These are phyloP conservation scores for Hippasteria phrygiana DNA, from an alignment of 53 echinoderm and acorn worm species.

Conservation along the genomic window DNA sequence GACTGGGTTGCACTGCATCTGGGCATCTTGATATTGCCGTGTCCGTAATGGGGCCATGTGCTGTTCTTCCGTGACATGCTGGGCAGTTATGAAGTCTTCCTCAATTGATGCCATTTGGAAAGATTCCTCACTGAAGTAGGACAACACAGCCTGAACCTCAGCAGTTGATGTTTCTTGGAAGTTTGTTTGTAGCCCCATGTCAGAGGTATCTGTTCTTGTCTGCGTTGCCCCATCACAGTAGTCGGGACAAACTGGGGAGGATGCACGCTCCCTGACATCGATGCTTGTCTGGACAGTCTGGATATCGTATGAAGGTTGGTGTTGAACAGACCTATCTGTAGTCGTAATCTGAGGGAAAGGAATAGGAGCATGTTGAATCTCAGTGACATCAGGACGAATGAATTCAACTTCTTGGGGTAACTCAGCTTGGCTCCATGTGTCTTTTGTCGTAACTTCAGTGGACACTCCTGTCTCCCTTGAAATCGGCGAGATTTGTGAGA, in stretches of 20 bases:
- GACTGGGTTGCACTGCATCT: constrained; percentile 55
- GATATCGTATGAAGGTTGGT: constrained; percentile 42
- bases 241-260: constrained; percentile 49
- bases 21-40: constrained; percentile 53
- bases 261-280: constrained; percentile 41
- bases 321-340: constrained; percentile 46
- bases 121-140: background rate
- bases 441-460: constrained; percentile 8
- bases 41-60: background rate
- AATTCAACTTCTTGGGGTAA: constrained; percentile 41
- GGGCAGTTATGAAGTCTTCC: constrained; percentile 8
- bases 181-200: constrained; percentile 39
- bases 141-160: constrained; percentile 44
- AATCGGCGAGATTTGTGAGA: constrained; percentile 15
- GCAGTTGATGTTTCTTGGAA: constrained; percentile 23
- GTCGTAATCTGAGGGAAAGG: constrained; percentile 29
- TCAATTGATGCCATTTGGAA: constrained; percentile 33
- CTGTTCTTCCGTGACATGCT: constrained; percentile 29
- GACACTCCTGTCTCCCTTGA: constrained; percentile 38
- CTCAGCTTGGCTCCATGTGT: constrained; percentile 55
- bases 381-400: constrained; percentile 8
- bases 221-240: constrained; percentile 35
- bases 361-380: constrained; percentile 58
- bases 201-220: constrained; percentile 35
- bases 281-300: constrained; percentile 39